A percentile compares a stretch with the other conserved stretches of the same genome.
Evolutionary conservation across 1,140 invertebrate genomes (phyloP).

Genomic region (Monomorium pharaonis): DNA sequence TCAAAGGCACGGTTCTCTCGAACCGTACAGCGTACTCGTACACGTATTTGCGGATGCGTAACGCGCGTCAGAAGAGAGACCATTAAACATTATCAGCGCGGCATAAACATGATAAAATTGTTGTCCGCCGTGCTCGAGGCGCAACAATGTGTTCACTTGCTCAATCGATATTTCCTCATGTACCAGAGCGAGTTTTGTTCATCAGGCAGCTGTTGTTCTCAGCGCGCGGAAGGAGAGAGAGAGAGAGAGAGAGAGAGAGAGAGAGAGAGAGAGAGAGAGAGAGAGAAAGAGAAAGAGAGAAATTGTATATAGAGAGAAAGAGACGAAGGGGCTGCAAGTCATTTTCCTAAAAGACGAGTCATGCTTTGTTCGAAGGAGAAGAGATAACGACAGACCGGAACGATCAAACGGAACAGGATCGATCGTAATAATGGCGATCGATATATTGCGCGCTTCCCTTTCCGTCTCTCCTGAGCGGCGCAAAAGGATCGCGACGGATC

Average conservation of each 20-base stretch:
- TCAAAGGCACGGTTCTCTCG: not conserved
- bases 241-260: conserved; percentile 39
- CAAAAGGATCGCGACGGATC: conserved; percentile 3
- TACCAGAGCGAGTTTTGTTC: conserved; percentile 36
- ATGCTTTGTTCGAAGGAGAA: conserved; percentile 61
- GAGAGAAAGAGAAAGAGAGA: conserved; percentile 41
- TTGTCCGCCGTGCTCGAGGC: not conserved
- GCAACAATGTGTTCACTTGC: conserved; percentile 1
- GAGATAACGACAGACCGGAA: conserved; percentile 56
- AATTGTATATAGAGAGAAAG: no score
- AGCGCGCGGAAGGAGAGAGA: conserved; percentile 51
- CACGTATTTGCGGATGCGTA: not conserved
- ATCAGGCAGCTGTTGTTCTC: conserved; percentile 48
- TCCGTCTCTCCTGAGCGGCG: not conserved
- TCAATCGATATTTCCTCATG: conserved; percentile 24
- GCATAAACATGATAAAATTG: not conserved
- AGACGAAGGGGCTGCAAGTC: conserved; percentile 57
- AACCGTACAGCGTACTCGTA: not conserved
- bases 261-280: conserved; percentile 46
- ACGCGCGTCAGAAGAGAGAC: not conserved
- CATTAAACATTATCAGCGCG: conserved; percentile 12
- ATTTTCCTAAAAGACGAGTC: conserved; percentile 60
- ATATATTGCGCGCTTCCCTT: conserved; percentile 22
- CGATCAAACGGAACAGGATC: conserved; percentile 57
- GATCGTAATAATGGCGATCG: conserved; percentile 22